Base-by-base conservation (phyloP, 2,888 invertebrate genomes). In the Sycophila texana region DNA sequence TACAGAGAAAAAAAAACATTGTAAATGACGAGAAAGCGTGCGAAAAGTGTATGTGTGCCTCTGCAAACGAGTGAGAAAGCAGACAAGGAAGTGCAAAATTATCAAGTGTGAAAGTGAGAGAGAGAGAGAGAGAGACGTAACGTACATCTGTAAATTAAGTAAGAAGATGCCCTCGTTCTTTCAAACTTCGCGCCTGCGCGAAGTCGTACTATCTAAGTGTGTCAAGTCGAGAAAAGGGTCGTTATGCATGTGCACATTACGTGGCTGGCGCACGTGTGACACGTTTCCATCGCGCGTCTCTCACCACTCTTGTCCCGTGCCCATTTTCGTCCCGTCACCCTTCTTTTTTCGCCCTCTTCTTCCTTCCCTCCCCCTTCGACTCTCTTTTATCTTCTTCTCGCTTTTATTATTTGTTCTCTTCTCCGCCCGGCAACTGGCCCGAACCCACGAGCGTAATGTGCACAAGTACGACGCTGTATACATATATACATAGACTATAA, bases 101-200 rank as follows among this genome's bases (percentile, higher is more conserved):
- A 16, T 4, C 18, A 58, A 12, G 26, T 51, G 61, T 30, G 16
- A 51, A 47, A 58, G 30, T 10, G 16, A 67, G 20, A 57, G 16
- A 72, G 20, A 74, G 51, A 55, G 49, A 51, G 58, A 74, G 22
- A 30, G 49, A 66, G 47, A 74, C 47, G 58, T 60, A 63, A 58
- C 47, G 66, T 77, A 87, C 84, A 86, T 88, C 85, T 86, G 84
- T 88, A 88, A 84, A 84, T 83, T 85, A 84, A 86, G 84, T 88
- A 87, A 87, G 86, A 87, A 84, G 84, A 89, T 88, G 86, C 90
- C 89, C 89, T 89, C 88, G 90, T 90, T 90, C 90, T 89, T 90
- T 90, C 90, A 90, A 86, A 85, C 86, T 86, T 85, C 83, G 84
- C 83, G 83, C 81, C 60, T 65, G 80, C 82, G 81, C 81, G 81